phyloP scores from a whole-genome alignment of 1,140 invertebrate species.

The Achatina immaculata region DNA sequence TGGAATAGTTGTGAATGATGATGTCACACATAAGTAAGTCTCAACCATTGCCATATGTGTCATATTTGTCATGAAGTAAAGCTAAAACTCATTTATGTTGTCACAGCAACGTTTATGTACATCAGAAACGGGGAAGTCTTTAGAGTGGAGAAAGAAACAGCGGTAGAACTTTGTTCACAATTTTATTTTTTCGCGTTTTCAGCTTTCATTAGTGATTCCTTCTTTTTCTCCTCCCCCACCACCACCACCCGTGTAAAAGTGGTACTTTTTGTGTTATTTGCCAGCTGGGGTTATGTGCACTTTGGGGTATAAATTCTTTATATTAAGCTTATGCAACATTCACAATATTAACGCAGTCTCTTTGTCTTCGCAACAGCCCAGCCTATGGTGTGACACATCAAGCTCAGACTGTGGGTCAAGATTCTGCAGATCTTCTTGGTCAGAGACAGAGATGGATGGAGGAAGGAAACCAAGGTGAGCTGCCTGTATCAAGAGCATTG shows the following conservation, averaged over 20 bases:
- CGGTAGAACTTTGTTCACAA: not conserved
- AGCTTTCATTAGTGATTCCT: not conserved
- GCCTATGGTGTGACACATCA: slow-evolving; percentile 89
- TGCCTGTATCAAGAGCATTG: too few relatives aligned
- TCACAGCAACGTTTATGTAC: not conserved
- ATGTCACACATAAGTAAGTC: not conserved
- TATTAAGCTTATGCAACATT: not conserved
- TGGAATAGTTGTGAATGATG: not conserved
- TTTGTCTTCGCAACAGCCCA: slow-evolving; percentile 75
- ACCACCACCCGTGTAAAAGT: not conserved
- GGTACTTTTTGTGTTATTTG: not conserved
- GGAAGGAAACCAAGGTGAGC: slow-evolving; percentile 60
- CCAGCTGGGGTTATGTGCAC: not conserved
- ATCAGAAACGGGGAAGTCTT: not conserved
- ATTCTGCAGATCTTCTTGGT: slow-evolving; percentile 80
- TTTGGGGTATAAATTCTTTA: not conserved
- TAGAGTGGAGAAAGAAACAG: not conserved
- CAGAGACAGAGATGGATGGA: slow-evolving; percentile 69
- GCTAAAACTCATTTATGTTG: not conserved
- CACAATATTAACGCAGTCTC: not conserved
- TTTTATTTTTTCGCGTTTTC: not conserved
- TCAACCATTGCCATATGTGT: not conserved
- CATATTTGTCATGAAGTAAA: not conserved
- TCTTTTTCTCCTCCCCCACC: not conserved
- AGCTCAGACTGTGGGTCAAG: slow-evolving; percentile 83